A percentile compares a stretch with the other conserved stretches of the same genome.
These are phyloP conservation scores for Hyppa rectilinea DNA, from an alignment of 2,888 invertebrate genomes.

Conservation along the genomic window DNA sequence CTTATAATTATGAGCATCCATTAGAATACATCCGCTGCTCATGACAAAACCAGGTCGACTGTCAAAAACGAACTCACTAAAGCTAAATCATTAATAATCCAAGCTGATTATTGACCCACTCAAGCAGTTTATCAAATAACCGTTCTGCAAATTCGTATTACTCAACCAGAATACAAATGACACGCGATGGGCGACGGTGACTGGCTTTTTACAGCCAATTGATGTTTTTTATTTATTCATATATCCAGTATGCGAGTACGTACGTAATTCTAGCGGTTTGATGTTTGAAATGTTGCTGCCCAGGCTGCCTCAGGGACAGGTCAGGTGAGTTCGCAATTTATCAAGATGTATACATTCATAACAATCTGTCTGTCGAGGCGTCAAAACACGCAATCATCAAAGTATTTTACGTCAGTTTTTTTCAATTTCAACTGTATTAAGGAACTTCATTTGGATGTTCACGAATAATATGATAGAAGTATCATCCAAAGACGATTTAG, in stretches of 20 bases:
- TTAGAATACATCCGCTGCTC: neutral
- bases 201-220: constrained; percentile 51
- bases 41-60: constrained; percentile 15
- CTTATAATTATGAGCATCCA: neutral
- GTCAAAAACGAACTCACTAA: constrained; percentile 9
- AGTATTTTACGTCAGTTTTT: constrained; percentile 24
- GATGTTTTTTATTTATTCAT: constrained; percentile 60
- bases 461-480: no score
- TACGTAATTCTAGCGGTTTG: constrained; percentile 56
- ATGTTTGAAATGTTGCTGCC: constrained; percentile 57
- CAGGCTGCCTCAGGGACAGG: constrained; percentile 2
- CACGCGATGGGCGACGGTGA: constrained; percentile 74
- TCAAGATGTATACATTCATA: constrained; percentile 9
- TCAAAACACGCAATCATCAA: constrained; percentile 36
- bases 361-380: constrained; percentile 12
- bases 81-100: constrained; percentile 38
- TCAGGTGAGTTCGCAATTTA: constrained; percentile 6
- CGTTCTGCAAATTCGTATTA: constrained; percentile 69
- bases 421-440: constrained; percentile 8
- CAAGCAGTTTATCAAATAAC: constrained; percentile 55
- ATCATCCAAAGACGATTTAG: constrained; percentile 20
- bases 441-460: constrained; percentile 25
- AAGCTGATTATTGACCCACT: constrained; percentile 40
- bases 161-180: constrained; percentile 79
- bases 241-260: constrained; percentile 30